Conservation (phyloP, 2,888 invertebrate genomes). For the Ophion ventricosus region DNA sequence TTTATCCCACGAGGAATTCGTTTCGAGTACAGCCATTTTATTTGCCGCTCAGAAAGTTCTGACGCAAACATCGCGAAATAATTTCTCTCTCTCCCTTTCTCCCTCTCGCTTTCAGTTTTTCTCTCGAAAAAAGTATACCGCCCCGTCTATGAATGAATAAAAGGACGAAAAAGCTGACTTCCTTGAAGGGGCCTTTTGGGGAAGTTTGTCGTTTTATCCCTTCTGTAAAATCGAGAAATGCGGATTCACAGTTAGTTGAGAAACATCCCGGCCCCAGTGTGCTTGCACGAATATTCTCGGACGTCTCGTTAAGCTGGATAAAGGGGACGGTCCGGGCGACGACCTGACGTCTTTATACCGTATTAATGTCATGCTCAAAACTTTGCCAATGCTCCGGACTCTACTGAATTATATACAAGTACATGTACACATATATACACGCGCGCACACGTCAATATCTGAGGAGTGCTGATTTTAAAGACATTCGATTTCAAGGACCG, state of each 20-base stretch:
- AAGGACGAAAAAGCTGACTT: constrained; percentile 9
- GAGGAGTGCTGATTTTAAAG: background rate
- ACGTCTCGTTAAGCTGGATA: constrained; percentile 37
- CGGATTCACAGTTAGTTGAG: constrained; percentile 26
- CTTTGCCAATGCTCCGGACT: constrained; percentile 36
- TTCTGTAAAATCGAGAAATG: constrained; percentile 28
- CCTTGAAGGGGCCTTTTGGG: constrained; percentile 9
- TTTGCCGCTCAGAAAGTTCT: background rate
- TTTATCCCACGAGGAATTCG: background rate
- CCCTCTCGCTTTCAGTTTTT: too few relatives aligned
- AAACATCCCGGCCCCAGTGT: constrained; percentile 16
- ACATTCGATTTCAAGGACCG: background rate
- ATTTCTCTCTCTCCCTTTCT: background rate
- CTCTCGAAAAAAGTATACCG: background rate
- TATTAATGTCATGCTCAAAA: constrained; percentile 52
- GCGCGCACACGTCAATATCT: background rate
- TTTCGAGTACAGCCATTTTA: background rate
- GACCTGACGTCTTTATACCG: constrained; percentile 40
- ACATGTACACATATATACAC: background rate
- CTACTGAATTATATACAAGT: background rate
- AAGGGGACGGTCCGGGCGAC: constrained; percentile 30
- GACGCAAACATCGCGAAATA: background rate
- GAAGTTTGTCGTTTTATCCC: constrained; percentile 9
- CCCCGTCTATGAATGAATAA: background rate
- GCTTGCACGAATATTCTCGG: constrained; percentile 13